Conservation (phyloP, 2,797 vertebrate species). For the Sarcophilus harrisii region DNA sequence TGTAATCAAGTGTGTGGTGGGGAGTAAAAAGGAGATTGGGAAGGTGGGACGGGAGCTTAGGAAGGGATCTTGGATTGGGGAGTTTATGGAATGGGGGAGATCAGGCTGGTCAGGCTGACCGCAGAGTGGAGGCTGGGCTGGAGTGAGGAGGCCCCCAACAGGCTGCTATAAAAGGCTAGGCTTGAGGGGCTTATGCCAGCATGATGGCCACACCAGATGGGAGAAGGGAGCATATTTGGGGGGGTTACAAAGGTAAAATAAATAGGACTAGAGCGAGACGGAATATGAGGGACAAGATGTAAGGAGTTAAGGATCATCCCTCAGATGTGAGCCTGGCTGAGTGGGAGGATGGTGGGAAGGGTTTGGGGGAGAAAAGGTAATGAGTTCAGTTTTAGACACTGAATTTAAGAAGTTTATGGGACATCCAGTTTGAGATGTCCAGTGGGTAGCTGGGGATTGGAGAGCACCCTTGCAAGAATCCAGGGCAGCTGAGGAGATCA, state of each 20-base stretch:
- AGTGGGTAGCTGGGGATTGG: not conserved
- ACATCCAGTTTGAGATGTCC: not conserved
- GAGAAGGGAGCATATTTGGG: not conserved
- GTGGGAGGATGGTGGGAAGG: not conserved
- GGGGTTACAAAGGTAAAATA: not conserved
- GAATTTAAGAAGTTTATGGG: not conserved
- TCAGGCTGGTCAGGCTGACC: not conserved
- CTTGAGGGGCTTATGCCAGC: not conserved
- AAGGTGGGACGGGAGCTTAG: not conserved
- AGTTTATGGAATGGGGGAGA: not conserved
- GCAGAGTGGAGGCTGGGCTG: not conserved
- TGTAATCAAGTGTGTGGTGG: not conserved
- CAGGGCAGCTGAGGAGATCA: not conserved
- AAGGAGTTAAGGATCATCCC: not conserved
- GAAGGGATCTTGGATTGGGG: not conserved
- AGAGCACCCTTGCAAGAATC: not conserved
- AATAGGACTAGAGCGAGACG: not conserved
- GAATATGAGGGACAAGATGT: not conserved
- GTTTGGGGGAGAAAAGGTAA: not conserved
- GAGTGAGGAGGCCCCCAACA: not conserved
- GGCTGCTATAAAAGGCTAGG: not conserved
- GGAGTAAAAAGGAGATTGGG: not conserved
- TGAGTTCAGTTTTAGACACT: not conserved
- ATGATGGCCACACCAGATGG: not conserved
- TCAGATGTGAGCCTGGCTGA: not conserved